These are phyloP conservation scores for Oriolus oriolus DNA, from an alignment of 2,113 vertebrate species.

Conservation along the genomic window DNA sequence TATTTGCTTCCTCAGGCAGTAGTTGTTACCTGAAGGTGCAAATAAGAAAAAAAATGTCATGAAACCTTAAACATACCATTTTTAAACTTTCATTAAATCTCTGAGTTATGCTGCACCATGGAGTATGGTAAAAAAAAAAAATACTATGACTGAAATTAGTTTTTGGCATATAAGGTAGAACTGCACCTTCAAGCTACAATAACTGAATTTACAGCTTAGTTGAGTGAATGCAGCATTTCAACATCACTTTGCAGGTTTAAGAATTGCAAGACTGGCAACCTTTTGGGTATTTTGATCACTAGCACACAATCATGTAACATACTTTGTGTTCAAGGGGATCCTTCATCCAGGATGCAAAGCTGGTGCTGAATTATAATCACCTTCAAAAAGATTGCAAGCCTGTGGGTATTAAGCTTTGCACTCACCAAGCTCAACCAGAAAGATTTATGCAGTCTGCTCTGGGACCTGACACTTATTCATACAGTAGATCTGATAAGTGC, in stretches of 20 bases:
- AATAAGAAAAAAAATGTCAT: constrained; percentile 48
- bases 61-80: constrained; percentile 51
- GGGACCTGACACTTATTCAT: constrained; percentile 63
- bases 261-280: constrained; percentile 56
- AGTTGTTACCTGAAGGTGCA: constrained; percentile 25
- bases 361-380: constrained; percentile 70
- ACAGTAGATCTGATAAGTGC: constrained; percentile 67
- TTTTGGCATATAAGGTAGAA: constrained; percentile 56
- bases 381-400: constrained; percentile 67
- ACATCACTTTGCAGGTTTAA: constrained; percentile 68
- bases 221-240: constrained; percentile 67
- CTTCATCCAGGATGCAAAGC: constrained; percentile 72
- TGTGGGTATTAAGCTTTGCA: constrained; percentile 70
- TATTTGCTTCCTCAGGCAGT: constrained; percentile 38
- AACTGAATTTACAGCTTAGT: constrained; percentile 68
- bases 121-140: constrained; percentile 27
- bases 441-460: constrained; percentile 73
- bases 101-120: constrained; percentile 32
- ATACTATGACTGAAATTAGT: constrained; percentile 51
- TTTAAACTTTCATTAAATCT: constrained; percentile 58
- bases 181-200: constrained; percentile 48
- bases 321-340: constrained; percentile 74
- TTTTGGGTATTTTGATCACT: constrained; percentile 69
- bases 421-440: constrained; percentile 58
- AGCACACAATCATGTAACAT: constrained; percentile 63